Evolutionary conservation across 1,140 invertebrate species (phyloP), one percentile per base, ranked within the genome.

Genomic region (Stegodyphus mimosarum): DNA sequence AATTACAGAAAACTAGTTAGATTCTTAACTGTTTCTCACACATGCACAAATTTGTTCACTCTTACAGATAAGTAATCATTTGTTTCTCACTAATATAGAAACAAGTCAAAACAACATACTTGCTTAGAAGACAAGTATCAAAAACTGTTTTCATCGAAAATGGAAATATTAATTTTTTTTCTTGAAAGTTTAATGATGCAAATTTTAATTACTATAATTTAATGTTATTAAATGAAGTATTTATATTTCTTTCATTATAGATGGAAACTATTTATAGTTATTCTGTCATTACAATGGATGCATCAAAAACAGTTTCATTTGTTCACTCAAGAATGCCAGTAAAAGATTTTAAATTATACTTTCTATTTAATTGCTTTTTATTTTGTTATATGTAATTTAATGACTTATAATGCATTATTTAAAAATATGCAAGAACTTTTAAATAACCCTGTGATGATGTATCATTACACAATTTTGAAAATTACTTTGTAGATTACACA

Each of bases 251-350:
- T 83, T 55, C 53, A 17, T 67, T 67, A 15, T 67, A 84, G 81
- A 76, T 75, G 18, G 81, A 75, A 53, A 18, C 48, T 6, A 67
- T 75, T 9, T 84, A 84, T 13, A 76, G 63, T 51, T 84, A 76
- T 75, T 84, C 81, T 50, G 18, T 84, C 18, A 70, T 84, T 15
- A 84, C 81, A 5, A 50, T 84, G 81, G 81, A 84, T 7, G 51
- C 81, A 13, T 84, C 81, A 17, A 84, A 84, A 60, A 70, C 81
- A 33, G 63, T 60, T 66, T 52, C 81, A n/a, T 69, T 70, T 69
- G 73, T 84, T 3, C 81, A 84, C 17, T n/a, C 17, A n/a, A 84
- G 81, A 76, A 84, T 84, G 81, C 81, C 81, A 49, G 81, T 84
- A 84, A 69, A 6, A 7, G 13, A 60, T 60, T 60, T 60, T 60